Evolutionary conservation across 2,888 invertebrate species (phyloP).

Genomic region (Julus scandinavius): DNA sequence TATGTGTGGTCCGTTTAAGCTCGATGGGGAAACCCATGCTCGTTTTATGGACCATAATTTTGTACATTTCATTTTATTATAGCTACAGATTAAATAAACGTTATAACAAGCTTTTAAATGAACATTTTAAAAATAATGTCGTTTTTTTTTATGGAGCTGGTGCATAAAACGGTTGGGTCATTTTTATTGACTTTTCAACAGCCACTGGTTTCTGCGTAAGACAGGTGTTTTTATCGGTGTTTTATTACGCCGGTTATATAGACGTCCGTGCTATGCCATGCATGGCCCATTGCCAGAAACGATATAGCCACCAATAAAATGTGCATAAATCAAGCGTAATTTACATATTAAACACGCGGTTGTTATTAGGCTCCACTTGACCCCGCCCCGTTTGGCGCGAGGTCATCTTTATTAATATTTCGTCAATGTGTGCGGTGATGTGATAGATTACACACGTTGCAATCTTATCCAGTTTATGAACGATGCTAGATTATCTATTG

Average conservation of each 20-base stretch:
- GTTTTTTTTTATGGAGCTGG: constrained; percentile 39
- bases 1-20: constrained; percentile 10
- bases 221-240: constrained; percentile 28
- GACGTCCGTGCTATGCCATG: background rate
- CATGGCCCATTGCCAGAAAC: constrained; percentile 36
- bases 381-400: background rate
- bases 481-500: background rate
- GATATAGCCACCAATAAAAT: background rate
- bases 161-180: constrained; percentile 46
- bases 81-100: constrained; percentile 5
- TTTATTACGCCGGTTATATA: background rate
- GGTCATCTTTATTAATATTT: constrained; percentile 26
- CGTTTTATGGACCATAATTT: constrained; percentile 43
- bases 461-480: background rate
- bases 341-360: constrained; percentile 8
- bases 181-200: constrained; percentile 41
- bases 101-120: constrained; percentile 15
- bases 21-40: background rate
- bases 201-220: constrained; percentile 37
- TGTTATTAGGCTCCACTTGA: constrained; percentile 30
- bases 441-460: background rate
- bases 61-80: constrained; percentile 28
- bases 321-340: constrained; percentile 22
- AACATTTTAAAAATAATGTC: constrained; percentile 33
- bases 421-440: constrained; percentile 9